Base-by-base conservation (phyloP, 2,797 vertebrate species). In the Pelodytes ibericus region DNA sequence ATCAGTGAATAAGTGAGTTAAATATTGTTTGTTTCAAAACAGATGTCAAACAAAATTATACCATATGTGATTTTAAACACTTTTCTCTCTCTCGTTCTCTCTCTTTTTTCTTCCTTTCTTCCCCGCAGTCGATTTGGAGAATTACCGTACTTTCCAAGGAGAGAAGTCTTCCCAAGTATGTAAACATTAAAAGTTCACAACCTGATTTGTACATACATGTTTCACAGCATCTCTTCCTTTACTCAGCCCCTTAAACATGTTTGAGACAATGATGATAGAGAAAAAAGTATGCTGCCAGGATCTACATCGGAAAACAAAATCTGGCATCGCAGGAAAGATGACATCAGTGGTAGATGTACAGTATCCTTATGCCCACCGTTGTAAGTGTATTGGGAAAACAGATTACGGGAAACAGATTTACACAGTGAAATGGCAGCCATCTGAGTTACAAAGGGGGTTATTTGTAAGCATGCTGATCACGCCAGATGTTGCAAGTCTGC, bases 1-100 rank as follows among this genome's bases (percentile, higher is more conserved):
- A 89, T 92, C 89, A 87, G 88, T 89, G 91, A 91, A 92, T 92
- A 93, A 92, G 88, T 91, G 90, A 92, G 90, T 91, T 91, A 92
- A 93, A 92, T 92, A 92, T 91, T 93, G 92, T 93, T 93, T 93
- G 89, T 92, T 93, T 88, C 90, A 91, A 93, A 92, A 92, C 91
- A 93, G 91, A 93, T 93, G 92, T 92, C 92, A 93, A 89, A 93
- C 91, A 90, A 93, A 92, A 92, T 92, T 91, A 90, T 91, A 89
- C 91, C 91, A 92, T 92, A 92, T 93, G 91, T 91, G 92, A 91
- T 87, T 92, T 91, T 92, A 92, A 92, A 92, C 91, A 89, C 88
- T 89, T 89, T 86, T 74, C 84, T 85, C n/a, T n/a, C n/a, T n/a
- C n/a, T n/a, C n/a, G n/a, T n/a, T n/a, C n/a, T n/a, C n/a, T n/a